phyloP scores from a whole-genome alignment of 1,140 invertebrate species.

The Pseudomyrmex gracilis region DNA sequence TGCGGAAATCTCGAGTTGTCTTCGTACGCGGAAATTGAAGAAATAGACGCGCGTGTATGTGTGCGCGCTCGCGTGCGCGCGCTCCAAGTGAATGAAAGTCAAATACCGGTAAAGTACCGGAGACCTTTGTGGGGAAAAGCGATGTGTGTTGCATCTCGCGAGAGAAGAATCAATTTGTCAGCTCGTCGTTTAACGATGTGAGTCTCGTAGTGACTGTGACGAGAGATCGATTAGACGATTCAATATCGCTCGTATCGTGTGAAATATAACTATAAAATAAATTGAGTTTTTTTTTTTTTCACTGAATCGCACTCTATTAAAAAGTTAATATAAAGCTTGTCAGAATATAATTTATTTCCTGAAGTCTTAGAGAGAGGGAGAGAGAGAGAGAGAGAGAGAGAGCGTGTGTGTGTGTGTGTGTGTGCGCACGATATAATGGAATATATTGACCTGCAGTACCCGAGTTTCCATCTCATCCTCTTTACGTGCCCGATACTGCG shows the following conservation, averaged over 20 bases:
- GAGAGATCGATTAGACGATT: neutral
- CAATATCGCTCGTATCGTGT: neutral
- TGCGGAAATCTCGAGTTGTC: slow-evolving; percentile 35
- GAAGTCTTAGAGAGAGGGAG: neutral
- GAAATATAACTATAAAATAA: too few species aligned
- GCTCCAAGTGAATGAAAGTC: slow-evolving; percentile 42
- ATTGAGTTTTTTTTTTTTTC: neutral
- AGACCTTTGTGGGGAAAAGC: neutral
- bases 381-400: slow-evolving; percentile 15
- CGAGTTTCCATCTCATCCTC: slow-evolving; percentile 34
- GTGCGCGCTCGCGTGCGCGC: too few species aligned
- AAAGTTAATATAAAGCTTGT: slow-evolving; percentile 25
- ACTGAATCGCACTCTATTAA: neutral
- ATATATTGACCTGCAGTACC: slow-evolving; percentile 38
- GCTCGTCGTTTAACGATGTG: neutral
- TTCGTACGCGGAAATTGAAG: slow-evolving; percentile 52
- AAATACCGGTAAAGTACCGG: slow-evolving; percentile 13
- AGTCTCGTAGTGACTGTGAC: neutral
- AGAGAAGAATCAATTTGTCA: slow-evolving; percentile 35
- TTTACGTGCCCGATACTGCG: slow-evolving; percentile 10
- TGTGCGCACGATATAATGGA: slow-evolving; percentile 18
- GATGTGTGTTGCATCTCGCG: neutral
- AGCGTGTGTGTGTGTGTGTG: too few species aligned
- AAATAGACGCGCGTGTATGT: slow-evolving; percentile 3
- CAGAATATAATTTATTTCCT: slow-evolving; percentile 18